A percentile compares a stretch with the other conserved stretches of the same genome.
These are phyloP conservation scores for Microcebus tavaratra DNA, from an alignment of 2,113 vertebrate species.

Conservation along the genomic window DNA sequence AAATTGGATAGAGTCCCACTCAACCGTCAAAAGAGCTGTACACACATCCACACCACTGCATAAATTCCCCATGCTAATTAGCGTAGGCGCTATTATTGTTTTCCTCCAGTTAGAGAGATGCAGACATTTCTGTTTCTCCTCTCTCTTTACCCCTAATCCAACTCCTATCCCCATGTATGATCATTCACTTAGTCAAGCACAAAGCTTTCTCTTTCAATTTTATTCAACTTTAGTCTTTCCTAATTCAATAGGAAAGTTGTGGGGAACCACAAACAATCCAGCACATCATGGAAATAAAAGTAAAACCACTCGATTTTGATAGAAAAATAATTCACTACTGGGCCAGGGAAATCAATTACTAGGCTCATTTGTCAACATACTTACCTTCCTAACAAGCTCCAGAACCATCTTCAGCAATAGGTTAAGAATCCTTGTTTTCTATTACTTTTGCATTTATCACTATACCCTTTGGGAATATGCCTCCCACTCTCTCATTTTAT, in stretches of 20 bases:
- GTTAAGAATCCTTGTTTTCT: neutral
- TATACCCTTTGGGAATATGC: neutral
- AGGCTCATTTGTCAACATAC: neutral
- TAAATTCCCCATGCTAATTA: neutral
- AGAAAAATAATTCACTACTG: neutral
- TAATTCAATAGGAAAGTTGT: neutral
- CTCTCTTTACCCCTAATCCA: neutral
- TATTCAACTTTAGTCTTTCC: neutral
- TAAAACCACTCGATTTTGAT: neutral
- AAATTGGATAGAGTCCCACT: neutral
- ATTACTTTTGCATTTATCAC: neutral
- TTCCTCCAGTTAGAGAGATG: neutral
- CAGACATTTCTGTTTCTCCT: neutral
- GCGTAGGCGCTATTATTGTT: neutral
- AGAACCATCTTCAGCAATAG: neutral
- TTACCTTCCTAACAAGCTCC: neutral
- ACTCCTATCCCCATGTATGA: neutral
- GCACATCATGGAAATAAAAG: neutral
- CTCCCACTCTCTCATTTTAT: neutral
- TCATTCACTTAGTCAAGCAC: neutral
- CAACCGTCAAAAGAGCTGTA: neutral
- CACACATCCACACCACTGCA: fast-evolving
- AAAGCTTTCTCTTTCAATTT: neutral
- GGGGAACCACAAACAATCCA: neutral
- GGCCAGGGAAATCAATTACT: neutral